Conservation (phyloP, 2,797 vertebrate genomes). For the Chaunax sp. region DNA sequence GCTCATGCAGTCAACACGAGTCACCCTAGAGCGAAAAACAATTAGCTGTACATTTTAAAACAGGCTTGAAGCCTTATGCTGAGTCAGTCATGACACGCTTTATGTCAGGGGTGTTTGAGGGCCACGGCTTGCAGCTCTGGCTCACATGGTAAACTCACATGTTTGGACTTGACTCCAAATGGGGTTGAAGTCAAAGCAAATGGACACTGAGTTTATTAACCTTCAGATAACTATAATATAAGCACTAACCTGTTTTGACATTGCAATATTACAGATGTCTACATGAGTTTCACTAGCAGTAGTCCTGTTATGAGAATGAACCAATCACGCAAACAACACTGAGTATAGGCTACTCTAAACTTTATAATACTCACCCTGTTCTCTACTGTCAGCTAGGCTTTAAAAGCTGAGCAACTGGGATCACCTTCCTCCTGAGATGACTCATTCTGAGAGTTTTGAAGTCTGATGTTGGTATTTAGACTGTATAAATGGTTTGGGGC, state of each 20-base stretch:
- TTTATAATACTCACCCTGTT: not conserved
- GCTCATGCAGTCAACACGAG: conserved; percentile 14
- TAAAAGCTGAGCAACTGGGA: not conserved
- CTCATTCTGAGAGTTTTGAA: too few relatives aligned
- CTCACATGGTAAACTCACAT: conserved; percentile 40
- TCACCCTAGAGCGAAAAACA: conserved; percentile 29
- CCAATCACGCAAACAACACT: conserved; percentile 2
- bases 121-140: conserved; percentile 8
- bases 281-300: conserved; percentile 2
- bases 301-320: conserved; percentile 9
- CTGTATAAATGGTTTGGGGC: too few relatives aligned
- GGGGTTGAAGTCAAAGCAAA: conserved; percentile 13
- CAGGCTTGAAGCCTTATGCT: conserved; percentile 35
- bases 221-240: conserved; percentile 2
- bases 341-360: not conserved
- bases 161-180: conserved; percentile 15
- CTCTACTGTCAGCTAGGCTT: conserved; percentile 1
- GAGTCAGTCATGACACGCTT: conserved; percentile 49
- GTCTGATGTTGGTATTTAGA: too few relatives aligned
- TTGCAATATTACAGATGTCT: conserved; percentile 7
- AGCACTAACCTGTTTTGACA: conserved; percentile 9
- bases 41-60: conserved; percentile 47
- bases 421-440: not conserved
- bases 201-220: conserved; percentile 2
- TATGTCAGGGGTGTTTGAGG: conserved; percentile 15